phyloP scores from a whole-genome alignment of 2,113 vertebrate species.

The Lontra canadensis region DNA sequence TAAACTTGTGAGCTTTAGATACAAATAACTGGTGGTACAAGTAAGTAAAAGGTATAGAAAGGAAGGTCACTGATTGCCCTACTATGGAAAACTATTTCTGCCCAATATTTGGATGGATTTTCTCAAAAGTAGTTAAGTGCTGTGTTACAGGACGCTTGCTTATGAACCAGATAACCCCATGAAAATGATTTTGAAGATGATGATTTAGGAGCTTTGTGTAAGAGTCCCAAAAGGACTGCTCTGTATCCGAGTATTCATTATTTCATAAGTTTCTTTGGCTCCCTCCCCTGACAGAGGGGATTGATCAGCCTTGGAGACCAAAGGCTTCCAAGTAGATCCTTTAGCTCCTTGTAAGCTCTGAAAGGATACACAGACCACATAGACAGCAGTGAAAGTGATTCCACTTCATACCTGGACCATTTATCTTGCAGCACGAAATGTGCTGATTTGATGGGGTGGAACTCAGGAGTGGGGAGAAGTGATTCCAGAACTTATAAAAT shows the following conservation, averaged over 20 bases:
- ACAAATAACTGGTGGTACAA: neutral
- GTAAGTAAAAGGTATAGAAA: neutral
- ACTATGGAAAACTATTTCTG: neutral
- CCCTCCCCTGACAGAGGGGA: neutral
- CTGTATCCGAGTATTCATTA: neutral
- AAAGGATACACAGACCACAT: neutral
- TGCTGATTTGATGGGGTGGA: neutral
- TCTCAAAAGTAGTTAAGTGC: neutral
- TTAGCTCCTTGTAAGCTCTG: neutral
- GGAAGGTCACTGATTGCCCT: neutral
- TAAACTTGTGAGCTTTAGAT: neutral
- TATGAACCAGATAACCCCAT: neutral
- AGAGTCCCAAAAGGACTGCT: neutral
- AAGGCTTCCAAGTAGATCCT: neutral
- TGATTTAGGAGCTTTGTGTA: neutral
- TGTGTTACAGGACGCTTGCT: neutral
- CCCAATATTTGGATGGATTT: neutral
- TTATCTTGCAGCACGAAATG: neutral
- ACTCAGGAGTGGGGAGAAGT: rapidly evolving
- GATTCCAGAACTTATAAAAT: neutral
- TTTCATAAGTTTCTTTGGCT: neutral
- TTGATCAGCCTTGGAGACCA: neutral
- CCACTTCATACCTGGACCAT: neutral
- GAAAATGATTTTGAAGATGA: neutral
- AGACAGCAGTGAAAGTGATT: neutral